A percentile compares a stretch with the other conserved stretches of the same genome.
Evolutionary conservation across 1,140 invertebrate species (phyloP).

Genomic region (Eciton burchellii): DNA sequence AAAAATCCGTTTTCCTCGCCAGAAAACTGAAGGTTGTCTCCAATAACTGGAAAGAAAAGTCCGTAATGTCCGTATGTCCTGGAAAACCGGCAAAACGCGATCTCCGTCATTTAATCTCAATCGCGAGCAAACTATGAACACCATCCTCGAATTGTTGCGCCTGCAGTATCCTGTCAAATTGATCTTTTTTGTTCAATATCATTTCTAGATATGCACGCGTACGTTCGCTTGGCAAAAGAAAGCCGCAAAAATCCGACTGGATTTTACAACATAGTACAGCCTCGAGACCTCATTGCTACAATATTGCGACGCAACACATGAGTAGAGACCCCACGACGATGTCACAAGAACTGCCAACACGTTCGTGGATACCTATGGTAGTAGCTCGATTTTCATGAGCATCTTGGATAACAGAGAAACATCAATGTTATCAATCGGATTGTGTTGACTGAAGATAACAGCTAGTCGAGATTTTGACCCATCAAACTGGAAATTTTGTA

Average conservation of each 20-base stretch:
- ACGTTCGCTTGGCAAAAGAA: background rate
- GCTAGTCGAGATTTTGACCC: too few species aligned
- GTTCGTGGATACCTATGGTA: too few species aligned
- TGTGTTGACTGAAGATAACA: too few species aligned
- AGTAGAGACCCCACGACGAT: too few species aligned
- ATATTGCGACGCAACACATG: too few species aligned
- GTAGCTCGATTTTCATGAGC: too few species aligned
- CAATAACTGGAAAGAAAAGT: conserved; percentile 90
- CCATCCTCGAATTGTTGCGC: conserved; percentile 97
- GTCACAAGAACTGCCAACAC: too few species aligned
- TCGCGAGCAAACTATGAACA: conserved; percentile 86
- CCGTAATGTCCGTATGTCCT: conserved; percentile 13
- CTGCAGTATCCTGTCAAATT: conserved; percentile 96
- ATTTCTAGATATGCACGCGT: conserved; percentile 33
- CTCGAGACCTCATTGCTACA: conserved; percentile 38
- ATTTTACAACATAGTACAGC: background rate
- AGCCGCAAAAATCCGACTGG: background rate
- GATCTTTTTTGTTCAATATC: conserved; percentile 89
- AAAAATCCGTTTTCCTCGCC: conserved; percentile 98
- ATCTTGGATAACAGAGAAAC: too few species aligned
- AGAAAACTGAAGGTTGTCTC: conserved; percentile 97
- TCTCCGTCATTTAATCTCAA: conserved; percentile 56
- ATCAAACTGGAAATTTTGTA: too few species aligned
- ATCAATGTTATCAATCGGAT: too few species aligned
- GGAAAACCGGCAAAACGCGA: background rate